A percentile compares a stretch with the other conserved stretches of the same genome.
These are phyloP conservation scores for Gouania willdenowi DNA, from an alignment of 2,797 vertebrate genomes.

Conservation along the genomic window DNA sequence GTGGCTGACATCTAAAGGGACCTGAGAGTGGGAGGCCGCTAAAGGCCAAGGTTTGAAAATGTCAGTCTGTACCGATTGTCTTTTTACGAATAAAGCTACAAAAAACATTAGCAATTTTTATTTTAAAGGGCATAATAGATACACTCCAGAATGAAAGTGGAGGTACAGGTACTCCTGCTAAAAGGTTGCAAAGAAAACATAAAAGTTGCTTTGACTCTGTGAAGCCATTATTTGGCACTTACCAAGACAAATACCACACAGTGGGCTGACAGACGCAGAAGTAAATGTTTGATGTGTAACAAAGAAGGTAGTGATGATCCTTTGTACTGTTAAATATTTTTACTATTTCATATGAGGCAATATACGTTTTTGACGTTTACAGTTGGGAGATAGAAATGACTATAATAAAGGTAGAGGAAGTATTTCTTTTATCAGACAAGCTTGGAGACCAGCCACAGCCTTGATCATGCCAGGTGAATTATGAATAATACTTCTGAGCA, in stretches of 20 bases:
- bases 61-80: not conserved
- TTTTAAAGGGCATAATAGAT: not conserved
- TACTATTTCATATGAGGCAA: too few species aligned
- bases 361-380: conserved; percentile 4
- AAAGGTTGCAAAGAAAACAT: not conserved
- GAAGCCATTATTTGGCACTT: conserved; percentile 17
- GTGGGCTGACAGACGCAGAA: conserved; percentile 7
- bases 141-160: not conserved
- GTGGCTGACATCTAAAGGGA: not conserved
- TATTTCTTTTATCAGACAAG: too few species aligned
- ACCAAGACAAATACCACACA: conserved; percentile 12
- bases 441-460: not conserved
- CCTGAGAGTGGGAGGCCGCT: not conserved
- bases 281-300: not conserved
- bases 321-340: conserved; percentile 6
- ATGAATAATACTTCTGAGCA: not conserved
- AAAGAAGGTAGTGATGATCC: not conserved
- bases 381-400: not conserved
- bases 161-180: not conserved
- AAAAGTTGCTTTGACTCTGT: conserved; percentile 2
- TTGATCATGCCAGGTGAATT: not conserved
- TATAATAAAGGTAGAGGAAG: not conserved
- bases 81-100: not conserved
- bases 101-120: not conserved
- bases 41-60: conserved; percentile 13